These are phyloP conservation scores for Leucopsar rothschildi DNA, from an alignment of 2,113 vertebrate species.

Conservation along the genomic window DNA sequence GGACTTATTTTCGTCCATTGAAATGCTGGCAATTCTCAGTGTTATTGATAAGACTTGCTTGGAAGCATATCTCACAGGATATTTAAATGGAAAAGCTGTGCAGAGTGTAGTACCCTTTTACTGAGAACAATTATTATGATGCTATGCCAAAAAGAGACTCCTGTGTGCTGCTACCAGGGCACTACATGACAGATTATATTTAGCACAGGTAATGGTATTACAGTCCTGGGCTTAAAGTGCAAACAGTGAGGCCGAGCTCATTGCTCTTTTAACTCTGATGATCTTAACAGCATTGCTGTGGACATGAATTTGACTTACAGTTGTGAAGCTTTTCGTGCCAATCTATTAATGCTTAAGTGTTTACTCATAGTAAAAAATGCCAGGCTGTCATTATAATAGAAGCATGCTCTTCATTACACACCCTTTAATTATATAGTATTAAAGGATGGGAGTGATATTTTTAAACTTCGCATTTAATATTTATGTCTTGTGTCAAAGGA, in stretches of 20 bases:
- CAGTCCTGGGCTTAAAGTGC: not conserved
- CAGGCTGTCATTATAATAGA: not conserved
- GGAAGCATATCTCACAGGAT: not conserved
- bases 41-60: not conserved
- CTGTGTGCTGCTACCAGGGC: not conserved
- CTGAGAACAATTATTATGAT: not conserved
- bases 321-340: not conserved
- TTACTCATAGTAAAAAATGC: not conserved
- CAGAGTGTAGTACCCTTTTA: not conserved
- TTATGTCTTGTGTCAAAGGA: not conserved
- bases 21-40: not conserved
- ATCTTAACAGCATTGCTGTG: not conserved
- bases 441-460: not conserved
- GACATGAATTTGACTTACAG: not conserved
- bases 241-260: not conserved
- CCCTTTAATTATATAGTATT: not conserved
- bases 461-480: not conserved
- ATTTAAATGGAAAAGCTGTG: not conserved
- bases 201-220: conserved; percentile 28
- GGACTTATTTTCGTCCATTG: not conserved
- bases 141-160: not conserved
- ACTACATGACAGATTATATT: not conserved
- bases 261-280: not conserved
- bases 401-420: not conserved
- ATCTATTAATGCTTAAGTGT: not conserved